Evolutionary conservation across 2,888 invertebrate genomes (phyloP).

Genomic region (Sussaba pulchella): DNA sequence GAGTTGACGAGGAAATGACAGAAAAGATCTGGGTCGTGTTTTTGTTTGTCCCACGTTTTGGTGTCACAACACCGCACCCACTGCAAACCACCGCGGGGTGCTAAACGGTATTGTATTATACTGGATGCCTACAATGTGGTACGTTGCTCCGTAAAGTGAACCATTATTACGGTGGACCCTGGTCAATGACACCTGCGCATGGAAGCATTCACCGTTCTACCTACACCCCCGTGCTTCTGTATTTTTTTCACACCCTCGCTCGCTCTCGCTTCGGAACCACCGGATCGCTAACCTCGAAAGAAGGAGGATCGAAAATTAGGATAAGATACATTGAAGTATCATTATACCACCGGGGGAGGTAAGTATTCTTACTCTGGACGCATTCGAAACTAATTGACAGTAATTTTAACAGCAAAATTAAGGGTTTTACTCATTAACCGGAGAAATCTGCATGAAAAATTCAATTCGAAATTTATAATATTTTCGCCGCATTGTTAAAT

Average conservation of each 20-base stretch:
- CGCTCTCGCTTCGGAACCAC: conserved; percentile 53
- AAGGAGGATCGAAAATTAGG: not conserved
- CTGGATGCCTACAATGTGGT: conserved; percentile 29
- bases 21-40: conserved; percentile 74
- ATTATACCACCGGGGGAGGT: not conserved
- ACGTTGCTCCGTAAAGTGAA: conserved; percentile 27
- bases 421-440: too few relatives aligned
- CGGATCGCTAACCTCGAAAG: conserved; percentile 17
- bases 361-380: not conserved
- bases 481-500: too few relatives aligned
- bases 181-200: conserved; percentile 61
- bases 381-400: too few relatives aligned
- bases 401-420: too few relatives aligned
- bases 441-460: too few relatives aligned
- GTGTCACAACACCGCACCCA: conserved; percentile 81
- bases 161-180: conserved; percentile 50
- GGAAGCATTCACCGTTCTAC: conserved; percentile 50
- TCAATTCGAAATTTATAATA: not conserved
- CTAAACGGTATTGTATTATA: conserved; percentile 77
- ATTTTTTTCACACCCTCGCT: conserved; percentile 53
- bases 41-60: conserved; percentile 79
- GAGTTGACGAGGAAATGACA: conserved; percentile 53
- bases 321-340: not conserved
- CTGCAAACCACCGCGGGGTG: conserved; percentile 79
- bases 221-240: conserved; percentile 43